These are phyloP conservation scores for Bombus waltoni DNA, from an alignment of 1,140 invertebrate genomes.

Conservation along the genomic window DNA sequence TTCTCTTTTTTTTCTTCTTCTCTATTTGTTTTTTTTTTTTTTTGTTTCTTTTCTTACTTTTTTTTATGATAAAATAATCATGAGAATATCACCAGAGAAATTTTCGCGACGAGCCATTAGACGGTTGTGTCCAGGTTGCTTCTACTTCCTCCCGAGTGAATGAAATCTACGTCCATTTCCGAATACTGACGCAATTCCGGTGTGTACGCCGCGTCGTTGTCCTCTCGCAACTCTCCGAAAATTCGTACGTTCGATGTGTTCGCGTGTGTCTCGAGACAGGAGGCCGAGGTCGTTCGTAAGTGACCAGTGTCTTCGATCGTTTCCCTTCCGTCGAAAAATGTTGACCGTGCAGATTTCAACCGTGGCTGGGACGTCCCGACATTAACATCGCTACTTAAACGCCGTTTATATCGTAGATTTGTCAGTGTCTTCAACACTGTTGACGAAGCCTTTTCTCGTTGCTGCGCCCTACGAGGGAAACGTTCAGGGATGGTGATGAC, in stretches of 20 bases:
- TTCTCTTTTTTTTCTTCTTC: neutral
- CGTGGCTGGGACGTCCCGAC: slow-evolving; percentile 49
- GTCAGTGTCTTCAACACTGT: slow-evolving; percentile 48
- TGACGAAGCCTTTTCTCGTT: slow-evolving; percentile 48
- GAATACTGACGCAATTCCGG: slow-evolving; percentile 33
- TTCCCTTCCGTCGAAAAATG: slow-evolving; percentile 28
- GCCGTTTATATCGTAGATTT: slow-evolving; percentile 57
- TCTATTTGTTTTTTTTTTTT: neutral
- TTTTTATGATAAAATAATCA: neutral
- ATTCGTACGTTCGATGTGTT: slow-evolving; percentile 23
- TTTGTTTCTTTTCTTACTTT: neutral
- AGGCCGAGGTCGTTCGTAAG: slow-evolving; percentile 36
- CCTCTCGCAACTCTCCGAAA: slow-evolving; percentile 26
- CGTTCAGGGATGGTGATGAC: slow-evolving; percentile 65
- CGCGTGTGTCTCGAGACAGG: slow-evolving; percentile 44
- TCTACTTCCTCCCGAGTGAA: slow-evolving; percentile 37
- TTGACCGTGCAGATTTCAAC: slow-evolving; percentile 53
- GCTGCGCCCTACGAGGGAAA: slow-evolving; percentile 67
- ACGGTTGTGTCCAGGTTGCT: slow-evolving; percentile 21
- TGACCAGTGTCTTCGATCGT: slow-evolving; percentile 35
- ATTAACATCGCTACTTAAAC: slow-evolving; percentile 47
- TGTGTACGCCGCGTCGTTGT: slow-evolving; percentile 15
- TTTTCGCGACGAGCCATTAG: slow-evolving; percentile 33
- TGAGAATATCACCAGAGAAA: slow-evolving; percentile 15
- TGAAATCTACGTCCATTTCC: slow-evolving; percentile 57